Base-by-base conservation (phyloP, 2,797 vertebrate species). In the Gambelia wislizenii region DNA sequence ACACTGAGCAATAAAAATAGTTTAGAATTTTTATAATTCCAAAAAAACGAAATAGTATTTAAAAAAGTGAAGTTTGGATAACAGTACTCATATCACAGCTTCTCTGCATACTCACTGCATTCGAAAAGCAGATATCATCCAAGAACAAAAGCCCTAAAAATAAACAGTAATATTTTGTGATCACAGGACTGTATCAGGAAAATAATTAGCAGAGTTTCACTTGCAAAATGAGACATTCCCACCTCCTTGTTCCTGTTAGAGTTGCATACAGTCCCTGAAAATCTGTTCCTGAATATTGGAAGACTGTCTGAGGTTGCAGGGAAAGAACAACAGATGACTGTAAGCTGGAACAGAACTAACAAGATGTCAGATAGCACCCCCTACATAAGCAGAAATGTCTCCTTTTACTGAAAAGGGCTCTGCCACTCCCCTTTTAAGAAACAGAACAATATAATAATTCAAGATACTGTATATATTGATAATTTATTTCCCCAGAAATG, bases 111-210 rank as follows among this genome's bases (percentile, higher is more conserved):
- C 99, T 98, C 95, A 99, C 99, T 97, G 97, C 97, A 99, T 98
- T 81, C 96, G 97, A 93, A 99, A 95, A 92, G 98, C 97, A 72
- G 97, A 98, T 0, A 97, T 96, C 90, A 99, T 90, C 99, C 98
- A 99, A 54, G 98, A 98, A 95, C 98, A 99, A 96, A 97, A 98
- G 0, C 98, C 98, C 99, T 99, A 85, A 2, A 95, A 90, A 96
- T 1, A 85, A 91, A 94, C 6, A 91, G 6, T 94, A 79, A 16
- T 1, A 88, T 44, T 88, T 76, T n/a, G 6, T 75, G 80, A 82
- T 42, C 22, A 44, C 14, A 36, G n/a, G 6, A 18, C 27, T 30
- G 33, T 42, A 47, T 75, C 13, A 22, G 75, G 27, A 69, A 49
- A 69, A 89, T 13, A 6, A 67, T 14, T 22, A 83, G 33, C 16